These are phyloP conservation scores for Alexandromys fortis DNA, from an alignment of 2,113 vertebrate species.

Conservation along the genomic window DNA sequence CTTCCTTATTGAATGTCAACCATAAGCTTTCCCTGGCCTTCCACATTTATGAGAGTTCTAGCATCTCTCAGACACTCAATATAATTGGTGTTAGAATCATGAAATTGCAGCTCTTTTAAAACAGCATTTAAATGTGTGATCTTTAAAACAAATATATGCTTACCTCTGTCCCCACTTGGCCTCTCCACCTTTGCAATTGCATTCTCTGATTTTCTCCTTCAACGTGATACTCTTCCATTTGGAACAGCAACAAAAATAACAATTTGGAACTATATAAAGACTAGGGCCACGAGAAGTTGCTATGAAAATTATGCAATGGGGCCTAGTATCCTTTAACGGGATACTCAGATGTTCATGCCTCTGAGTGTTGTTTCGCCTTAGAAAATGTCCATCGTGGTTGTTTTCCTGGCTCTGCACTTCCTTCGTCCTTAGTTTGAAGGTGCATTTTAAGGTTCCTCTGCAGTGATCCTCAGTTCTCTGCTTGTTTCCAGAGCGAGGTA, in stretches of 20 bases:
- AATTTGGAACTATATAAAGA: constrained; percentile 38
- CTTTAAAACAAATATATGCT: constrained; percentile 47
- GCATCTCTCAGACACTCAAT: constrained; percentile 51
- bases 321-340: background rate
- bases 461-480: background rate
- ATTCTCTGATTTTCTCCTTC: background rate
- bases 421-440: background rate
- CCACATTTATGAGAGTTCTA: constrained; percentile 40
- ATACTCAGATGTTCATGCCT: constrained; percentile 31
- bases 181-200: constrained; percentile 19
- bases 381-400: background rate
- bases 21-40: constrained; percentile 23
- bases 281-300: background rate
- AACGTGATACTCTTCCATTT: constrained; percentile 1
- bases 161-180: background rate
- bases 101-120: constrained; percentile 39
- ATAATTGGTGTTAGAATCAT: constrained; percentile 63
- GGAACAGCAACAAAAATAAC: constrained; percentile 47
- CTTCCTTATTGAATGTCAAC: constrained; percentile 53
- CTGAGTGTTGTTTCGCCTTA: background rate
- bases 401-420: constrained; percentile 6
- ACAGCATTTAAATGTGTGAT: constrained; percentile 22
- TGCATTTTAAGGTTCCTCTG: background rate
- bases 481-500: background rate
- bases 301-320: constrained; percentile 9